These are phyloP conservation scores for Periplaneta americana DNA, from an alignment of 1,140 invertebrate species.

Conservation along the genomic window DNA sequence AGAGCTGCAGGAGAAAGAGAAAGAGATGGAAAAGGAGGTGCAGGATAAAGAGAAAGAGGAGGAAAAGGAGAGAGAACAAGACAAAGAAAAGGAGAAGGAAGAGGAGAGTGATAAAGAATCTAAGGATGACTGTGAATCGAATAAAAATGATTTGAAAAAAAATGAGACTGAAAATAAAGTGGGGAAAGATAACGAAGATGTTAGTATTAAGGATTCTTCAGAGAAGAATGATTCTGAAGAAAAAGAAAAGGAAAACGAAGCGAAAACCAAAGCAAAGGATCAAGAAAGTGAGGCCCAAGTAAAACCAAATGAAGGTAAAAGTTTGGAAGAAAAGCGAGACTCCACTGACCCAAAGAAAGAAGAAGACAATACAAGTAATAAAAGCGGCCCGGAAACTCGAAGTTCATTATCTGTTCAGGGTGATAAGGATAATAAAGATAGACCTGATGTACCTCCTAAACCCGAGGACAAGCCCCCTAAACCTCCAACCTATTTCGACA, in stretches of 20 bases:
- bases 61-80: slow-evolving; percentile 16
- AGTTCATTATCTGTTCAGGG: background rate
- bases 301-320: background rate
- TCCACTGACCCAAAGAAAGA: background rate
- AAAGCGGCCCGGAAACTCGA: background rate
- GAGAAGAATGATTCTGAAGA: background rate
- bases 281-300: background rate
- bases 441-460: background rate
- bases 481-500: slow-evolving; percentile 63
- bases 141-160: too few species aligned
- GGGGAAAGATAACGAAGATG: background rate
- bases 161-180: background rate
- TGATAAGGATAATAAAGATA: slow-evolving; percentile 6
- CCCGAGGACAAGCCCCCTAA: background rate
- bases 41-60: background rate
- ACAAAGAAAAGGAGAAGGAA: slow-evolving; percentile 4
- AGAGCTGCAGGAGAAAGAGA: slow-evolving; percentile 1
- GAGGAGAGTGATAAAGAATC: slow-evolving; percentile 8
- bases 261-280: slow-evolving; percentile 3
- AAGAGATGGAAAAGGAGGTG: background rate
- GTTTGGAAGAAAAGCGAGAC: background rate
- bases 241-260: background rate
- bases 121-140: background rate
- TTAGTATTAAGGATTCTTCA: background rate
- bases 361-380: background rate